Percentiles rank a stretch among this genome's conserved stretches.
These are phyloP conservation scores for Aproaerema taeniolella DNA, from an alignment of 2,888 invertebrate genomes.

Conservation along the genomic window DNA sequence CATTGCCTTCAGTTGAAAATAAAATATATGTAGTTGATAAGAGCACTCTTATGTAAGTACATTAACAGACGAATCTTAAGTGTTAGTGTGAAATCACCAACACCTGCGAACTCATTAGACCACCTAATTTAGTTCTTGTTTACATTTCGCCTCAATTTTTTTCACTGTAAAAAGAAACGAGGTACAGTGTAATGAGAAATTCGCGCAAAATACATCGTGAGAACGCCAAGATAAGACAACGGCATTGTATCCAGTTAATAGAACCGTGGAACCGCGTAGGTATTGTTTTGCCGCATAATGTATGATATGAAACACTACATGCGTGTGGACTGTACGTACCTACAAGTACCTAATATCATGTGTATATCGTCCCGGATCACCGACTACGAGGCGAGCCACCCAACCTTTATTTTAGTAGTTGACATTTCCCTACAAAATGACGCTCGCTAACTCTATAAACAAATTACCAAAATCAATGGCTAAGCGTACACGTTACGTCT, in stretches of 20 bases:
- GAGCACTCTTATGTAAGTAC: no score
- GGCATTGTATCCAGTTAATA: conserved; percentile 51
- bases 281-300: conserved; percentile 35
- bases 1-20: no score
- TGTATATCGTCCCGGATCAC: conserved; percentile 1
- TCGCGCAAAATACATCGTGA: conserved; percentile 61
- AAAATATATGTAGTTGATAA: no score
- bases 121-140: no score
- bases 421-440: conserved; percentile 1
- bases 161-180: conserved; percentile 6
- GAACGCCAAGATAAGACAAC: conserved; percentile 55
- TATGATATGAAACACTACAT: conserved; percentile 1
- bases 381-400: no score
- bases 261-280: conserved; percentile 44
- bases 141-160: no score
- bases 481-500: no score
- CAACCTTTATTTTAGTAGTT: conserved; percentile 2
- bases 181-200: conserved; percentile 50
- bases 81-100: no score
- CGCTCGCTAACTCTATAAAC: no score
- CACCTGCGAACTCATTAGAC: no score
- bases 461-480: no score
- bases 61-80: no score
- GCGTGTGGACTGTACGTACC: not conserved
- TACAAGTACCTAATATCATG: not conserved